Base-by-base conservation (phyloP, 2,888 invertebrate genomes). In the Therioaphis trifolii region DNA sequence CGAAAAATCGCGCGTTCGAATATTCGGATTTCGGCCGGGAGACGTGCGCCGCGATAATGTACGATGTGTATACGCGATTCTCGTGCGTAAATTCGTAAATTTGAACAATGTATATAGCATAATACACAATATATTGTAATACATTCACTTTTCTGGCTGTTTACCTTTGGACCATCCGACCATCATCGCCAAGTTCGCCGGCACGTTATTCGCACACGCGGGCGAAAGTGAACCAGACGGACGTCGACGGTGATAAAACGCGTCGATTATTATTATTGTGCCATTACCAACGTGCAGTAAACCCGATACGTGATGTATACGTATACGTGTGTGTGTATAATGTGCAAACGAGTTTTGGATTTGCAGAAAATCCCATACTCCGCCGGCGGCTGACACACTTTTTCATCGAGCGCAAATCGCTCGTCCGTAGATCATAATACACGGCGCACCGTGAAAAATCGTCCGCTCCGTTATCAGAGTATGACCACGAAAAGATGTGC, bases 221-320 rank as follows among this genome's bases (percentile, higher is more conserved):
- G 35, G 77, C 77, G 66, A 78, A 78, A 49, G 77, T 63, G 63
- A 63, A 76, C n/a, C 46, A 14, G 46, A 29, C n/a, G 46, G 49
- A 29, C 76, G 46, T 63, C 46, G n/a, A 76, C 63, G 27, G 49
- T 71, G 35, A 71, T 49, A 35, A 55, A 40, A 43, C 4, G 15
- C 15, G 9, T 63, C 43, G 61, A 61, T 43, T 46, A 63, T 46
- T 14, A 24, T 35, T n/a, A 55, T 55, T 27, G 12, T n/a, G n/a
- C n/a, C n/a, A 43, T 43, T 68, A 21, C 21, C 12, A 4, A 5
- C 9, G n/a, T 21, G 21, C 14, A 40, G 5, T 40, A 35, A 2
- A 21, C n/a, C n/a, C 2, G 27, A 71, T 27, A 18, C 1, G n/a
- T n/a, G n/a, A 12, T 43, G 21, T n/a, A 4, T 15, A 0, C 61